phyloP scores from a whole-genome alignment of 2,797 vertebrate genomes.

The Gymnothorax javanicus region DNA sequence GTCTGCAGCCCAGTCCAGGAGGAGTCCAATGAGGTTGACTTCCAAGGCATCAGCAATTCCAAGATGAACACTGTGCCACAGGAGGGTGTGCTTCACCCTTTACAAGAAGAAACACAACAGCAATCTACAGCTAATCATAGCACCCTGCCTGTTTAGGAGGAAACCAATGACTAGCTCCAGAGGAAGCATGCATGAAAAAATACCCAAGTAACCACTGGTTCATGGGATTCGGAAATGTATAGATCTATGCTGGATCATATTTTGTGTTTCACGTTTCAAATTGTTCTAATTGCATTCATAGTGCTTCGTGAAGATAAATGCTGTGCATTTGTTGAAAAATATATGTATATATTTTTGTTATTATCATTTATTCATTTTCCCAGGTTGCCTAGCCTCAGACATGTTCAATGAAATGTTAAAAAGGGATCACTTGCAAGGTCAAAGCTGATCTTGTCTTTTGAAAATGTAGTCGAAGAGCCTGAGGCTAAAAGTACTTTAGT shows the following conservation, averaged over 20 bases:
- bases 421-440: not conserved
- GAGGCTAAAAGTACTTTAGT: too few species aligned
- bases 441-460: slow-evolving; percentile 1
- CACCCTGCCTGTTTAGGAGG: slow-evolving; percentile 27
- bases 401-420: not conserved
- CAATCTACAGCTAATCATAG: not conserved
- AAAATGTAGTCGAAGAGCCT: not conserved
- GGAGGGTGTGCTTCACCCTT: not conserved
- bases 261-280: slow-evolving; percentile 13
- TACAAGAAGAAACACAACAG: slow-evolving; percentile 17
- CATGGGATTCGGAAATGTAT: slow-evolving; percentile 14
- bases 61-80: slow-evolving; percentile 38
- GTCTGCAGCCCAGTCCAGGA: slow-evolving; percentile 89
- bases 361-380: slow-evolving; percentile 43
- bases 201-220: not conserved
- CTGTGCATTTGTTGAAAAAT: slow-evolving; percentile 81
- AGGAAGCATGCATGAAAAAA: not conserved
- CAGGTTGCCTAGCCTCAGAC: not conserved
- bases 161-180: slow-evolving; percentile 1
- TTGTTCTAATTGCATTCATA: slow-evolving; percentile 59
- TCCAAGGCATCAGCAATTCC: slow-evolving; percentile 71
- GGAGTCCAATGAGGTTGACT: slow-evolving; percentile 78
- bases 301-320: slow-evolving; percentile 74
- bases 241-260: not conserved
- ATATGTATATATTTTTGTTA: slow-evolving; percentile 59